These are phyloP conservation scores for Paramormyrops hopkinsi DNA, from an alignment of 2,797 vertebrate species.

Conservation along the genomic window DNA sequence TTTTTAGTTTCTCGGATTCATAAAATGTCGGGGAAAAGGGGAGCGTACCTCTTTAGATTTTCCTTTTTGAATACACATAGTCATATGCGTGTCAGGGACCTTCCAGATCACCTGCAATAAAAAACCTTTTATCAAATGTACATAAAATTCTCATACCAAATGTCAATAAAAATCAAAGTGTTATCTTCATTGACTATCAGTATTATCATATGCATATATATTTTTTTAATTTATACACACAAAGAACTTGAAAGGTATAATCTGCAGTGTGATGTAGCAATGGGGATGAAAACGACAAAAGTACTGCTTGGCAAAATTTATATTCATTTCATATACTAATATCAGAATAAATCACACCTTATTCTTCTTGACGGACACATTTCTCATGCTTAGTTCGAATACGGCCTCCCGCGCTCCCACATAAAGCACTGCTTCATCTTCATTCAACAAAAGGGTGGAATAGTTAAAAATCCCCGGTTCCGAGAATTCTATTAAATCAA, in stretches of 20 bases:
- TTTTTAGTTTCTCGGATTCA: background rate
- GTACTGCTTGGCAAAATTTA: background rate
- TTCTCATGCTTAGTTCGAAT: constrained; percentile 75
- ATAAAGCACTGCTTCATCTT: constrained; percentile 71
- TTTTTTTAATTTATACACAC: background rate
- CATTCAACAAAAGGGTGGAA: constrained; percentile 79
- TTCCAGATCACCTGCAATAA: constrained; percentile 75
- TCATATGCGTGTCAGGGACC: constrained; percentile 68
- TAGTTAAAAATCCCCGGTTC: constrained; percentile 84
- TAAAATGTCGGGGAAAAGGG: background rate
- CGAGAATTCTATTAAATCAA: constrained; percentile 76
- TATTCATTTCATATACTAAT: background rate
- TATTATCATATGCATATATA: background rate
- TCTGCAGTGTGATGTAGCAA: background rate
- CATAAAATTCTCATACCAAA: background rate
- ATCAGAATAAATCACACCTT: constrained; percentile 63
- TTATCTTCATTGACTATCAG: background rate
- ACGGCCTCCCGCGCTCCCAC: constrained; percentile 86
- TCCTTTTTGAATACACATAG: constrained; percentile 79
- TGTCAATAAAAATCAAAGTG: background rate
- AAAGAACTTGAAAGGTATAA: background rate
- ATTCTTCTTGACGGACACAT: constrained; percentile 73
- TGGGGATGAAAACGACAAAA: background rate
- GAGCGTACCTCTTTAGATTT: constrained; percentile 85
- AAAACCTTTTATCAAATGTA: background rate